Conservation (phyloP, 2,888 invertebrate genomes). For the Lasioglossum oenotherae region DNA sequence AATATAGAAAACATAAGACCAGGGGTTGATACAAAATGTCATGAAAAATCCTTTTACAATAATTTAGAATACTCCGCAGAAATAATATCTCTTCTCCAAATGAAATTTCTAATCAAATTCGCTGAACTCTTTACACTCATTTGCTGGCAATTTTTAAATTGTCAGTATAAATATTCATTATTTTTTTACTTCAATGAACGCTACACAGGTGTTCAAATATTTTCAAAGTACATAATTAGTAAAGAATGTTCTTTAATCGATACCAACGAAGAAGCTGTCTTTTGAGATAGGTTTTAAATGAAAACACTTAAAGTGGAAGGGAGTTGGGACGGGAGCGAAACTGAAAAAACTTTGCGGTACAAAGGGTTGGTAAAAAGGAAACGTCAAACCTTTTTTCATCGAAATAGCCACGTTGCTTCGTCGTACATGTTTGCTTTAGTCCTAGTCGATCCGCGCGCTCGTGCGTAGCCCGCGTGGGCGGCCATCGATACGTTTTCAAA, state of each 20-base stretch:
- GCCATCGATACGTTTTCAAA: constrained; percentile 57
- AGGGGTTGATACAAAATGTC: background rate
- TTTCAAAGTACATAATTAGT: background rate
- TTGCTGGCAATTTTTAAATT: background rate
- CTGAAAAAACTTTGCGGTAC: background rate
- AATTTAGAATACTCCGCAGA: background rate
- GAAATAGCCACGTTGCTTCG: background rate
- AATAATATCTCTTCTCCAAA: background rate
- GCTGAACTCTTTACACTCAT: too few relatives aligned
- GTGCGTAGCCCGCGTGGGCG: constrained; percentile 51
- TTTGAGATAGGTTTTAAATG: background rate
- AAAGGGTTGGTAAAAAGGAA: background rate
- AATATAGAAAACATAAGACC: background rate
- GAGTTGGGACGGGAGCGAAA: background rate
- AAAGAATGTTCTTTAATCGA: background rate
- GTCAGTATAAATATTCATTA: background rate
- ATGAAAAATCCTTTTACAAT: background rate
- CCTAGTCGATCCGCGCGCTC: constrained; percentile 25
- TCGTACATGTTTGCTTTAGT: background rate
- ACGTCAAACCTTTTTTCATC: background rate
- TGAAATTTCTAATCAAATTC: too few relatives aligned
- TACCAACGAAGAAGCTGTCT: background rate
- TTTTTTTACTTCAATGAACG: background rate
- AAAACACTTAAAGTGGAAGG: background rate
- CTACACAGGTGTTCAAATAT: background rate